These are phyloP conservation scores for Luffia ferchaultella DNA, from an alignment of 2,888 invertebrate species.

Conservation along the genomic window DNA sequence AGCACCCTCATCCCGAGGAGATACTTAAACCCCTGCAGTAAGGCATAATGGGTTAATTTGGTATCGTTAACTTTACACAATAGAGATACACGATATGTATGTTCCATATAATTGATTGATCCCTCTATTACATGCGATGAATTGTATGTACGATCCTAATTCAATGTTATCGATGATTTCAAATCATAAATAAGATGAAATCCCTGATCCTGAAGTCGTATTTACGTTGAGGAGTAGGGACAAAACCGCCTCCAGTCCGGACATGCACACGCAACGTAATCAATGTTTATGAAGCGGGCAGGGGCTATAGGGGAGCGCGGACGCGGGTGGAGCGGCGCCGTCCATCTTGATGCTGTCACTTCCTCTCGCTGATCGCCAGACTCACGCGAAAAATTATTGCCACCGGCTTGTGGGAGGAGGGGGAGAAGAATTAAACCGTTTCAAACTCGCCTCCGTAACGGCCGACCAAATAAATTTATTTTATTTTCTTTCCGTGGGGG, in stretches of 20 bases:
- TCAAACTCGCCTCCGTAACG: conserved; percentile 24
- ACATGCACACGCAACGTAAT: background rate
- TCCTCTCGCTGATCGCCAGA: conserved; percentile 4
- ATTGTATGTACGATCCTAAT: too few species aligned
- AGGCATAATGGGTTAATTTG: too few species aligned
- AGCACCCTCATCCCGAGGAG: too few species aligned
- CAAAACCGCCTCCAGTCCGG: background rate
- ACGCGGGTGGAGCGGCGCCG: conserved; percentile 10
- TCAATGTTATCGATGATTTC: too few species aligned
- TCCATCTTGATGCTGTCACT: conserved; percentile 9
- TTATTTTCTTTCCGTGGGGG: conserved; percentile 23
- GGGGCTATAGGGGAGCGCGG: conserved; percentile 2
- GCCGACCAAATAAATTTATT: conserved; percentile 27
- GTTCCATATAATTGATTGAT: too few species aligned
- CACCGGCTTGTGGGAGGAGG: conserved; percentile 7
- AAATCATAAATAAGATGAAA: too few species aligned
- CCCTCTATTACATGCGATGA: too few species aligned
- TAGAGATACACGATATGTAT: too few species aligned
- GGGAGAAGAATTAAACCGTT: conserved; percentile 27
- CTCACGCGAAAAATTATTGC: conserved; percentile 8
- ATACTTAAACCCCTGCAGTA: too few species aligned
- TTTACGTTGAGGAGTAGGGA: background rate
- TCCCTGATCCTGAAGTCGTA: background rate
- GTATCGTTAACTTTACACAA: too few species aligned
- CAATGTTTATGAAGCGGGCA: background rate